phyloP scores from a whole-genome alignment of 2,113 vertebrate genomes.

The Gracilinanus agilis region DNA sequence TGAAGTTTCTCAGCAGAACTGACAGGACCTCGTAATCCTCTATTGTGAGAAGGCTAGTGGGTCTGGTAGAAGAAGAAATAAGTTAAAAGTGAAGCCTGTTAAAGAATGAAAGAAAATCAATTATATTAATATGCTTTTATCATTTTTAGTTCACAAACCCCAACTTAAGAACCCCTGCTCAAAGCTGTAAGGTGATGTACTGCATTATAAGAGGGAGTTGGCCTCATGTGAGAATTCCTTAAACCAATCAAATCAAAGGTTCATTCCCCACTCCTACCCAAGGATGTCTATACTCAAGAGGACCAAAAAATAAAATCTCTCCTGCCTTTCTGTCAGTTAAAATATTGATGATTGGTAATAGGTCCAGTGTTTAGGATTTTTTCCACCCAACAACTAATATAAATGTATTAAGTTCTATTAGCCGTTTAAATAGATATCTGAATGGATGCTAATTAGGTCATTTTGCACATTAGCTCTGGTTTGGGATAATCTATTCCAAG shows the following conservation, averaged over 20 bases:
- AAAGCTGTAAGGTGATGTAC: background rate
- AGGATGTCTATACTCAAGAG: constrained; percentile 23
- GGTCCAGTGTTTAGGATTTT: constrained; percentile 48
- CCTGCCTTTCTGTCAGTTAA: constrained; percentile 24
- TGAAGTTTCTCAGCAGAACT: background rate
- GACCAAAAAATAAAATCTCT: constrained; percentile 41
- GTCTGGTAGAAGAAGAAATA: background rate
- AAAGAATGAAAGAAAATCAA: background rate
- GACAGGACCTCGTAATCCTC: background rate
- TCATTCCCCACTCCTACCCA: background rate
- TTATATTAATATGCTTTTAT: background rate
- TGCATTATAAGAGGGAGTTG: background rate
- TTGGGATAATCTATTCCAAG: constrained; percentile 67
- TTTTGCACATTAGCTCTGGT: constrained; percentile 44
- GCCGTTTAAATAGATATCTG: constrained; percentile 72
- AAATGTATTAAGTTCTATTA: constrained; percentile 68
- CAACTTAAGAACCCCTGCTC: background rate
- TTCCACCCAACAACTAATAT: constrained; percentile 12
- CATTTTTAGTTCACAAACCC: background rate
- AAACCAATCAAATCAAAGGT: background rate
- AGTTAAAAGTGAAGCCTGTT: background rate
- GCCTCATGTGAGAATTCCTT: background rate
- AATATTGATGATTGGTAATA: constrained; percentile 54
- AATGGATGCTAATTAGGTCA: constrained; percentile 76
- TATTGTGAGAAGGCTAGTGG: background rate